These are phyloP conservation scores for Apamea sordens DNA, from an alignment of 2,888 invertebrate species.

Conservation along the genomic window DNA sequence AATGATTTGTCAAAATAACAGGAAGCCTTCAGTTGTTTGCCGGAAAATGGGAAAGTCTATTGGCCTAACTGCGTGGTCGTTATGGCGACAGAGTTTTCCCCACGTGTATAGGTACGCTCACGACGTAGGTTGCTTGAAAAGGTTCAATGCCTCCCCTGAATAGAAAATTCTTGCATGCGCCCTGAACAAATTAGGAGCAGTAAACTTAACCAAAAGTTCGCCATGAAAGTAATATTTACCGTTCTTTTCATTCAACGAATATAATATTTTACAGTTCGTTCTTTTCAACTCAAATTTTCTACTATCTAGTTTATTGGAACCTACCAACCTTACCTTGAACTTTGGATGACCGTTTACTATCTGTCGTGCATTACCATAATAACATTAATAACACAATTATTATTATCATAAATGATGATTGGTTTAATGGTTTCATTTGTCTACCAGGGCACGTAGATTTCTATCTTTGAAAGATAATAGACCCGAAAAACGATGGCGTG, in stretches of 20 bases:
- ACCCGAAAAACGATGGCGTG: background rate
- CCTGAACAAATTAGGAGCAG: slow-evolving; percentile 42
- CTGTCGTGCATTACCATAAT: slow-evolving; percentile 52
- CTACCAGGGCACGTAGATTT: slow-evolving; percentile 12
- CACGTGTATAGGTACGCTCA: slow-evolving; percentile 51
- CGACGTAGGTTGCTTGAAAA: slow-evolving; percentile 59
- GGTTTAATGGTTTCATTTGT: slow-evolving; percentile 41
- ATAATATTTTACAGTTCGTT: slow-evolving; percentile 5
- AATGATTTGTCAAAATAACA: slow-evolving; percentile 68
- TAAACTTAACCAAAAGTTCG: slow-evolving; percentile 44
- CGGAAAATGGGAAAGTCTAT: slow-evolving; percentile 82
- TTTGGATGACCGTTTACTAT: slow-evolving; percentile 45
- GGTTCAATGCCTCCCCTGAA: slow-evolving; percentile 66
- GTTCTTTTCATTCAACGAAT: slow-evolving; percentile 17
- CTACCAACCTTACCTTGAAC: slow-evolving; percentile 33
- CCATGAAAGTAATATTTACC: slow-evolving; percentile 30
- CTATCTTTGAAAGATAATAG: slow-evolving; percentile 11
- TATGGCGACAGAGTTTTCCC: slow-evolving; percentile 73
- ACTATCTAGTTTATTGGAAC: background rate
- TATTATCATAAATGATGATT: slow-evolving; percentile 29
- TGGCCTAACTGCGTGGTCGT: slow-evolving; percentile 84
- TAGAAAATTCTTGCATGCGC: slow-evolving; percentile 58
- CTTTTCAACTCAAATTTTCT: slow-evolving; percentile 7
- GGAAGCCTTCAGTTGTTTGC: slow-evolving; percentile 67
- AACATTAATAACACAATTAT: slow-evolving; percentile 36